Evolutionary conservation across 1,140 invertebrate genomes (phyloP), one percentile per base, ranked within the genome.

Genomic region (Nymphalis io): DNA sequence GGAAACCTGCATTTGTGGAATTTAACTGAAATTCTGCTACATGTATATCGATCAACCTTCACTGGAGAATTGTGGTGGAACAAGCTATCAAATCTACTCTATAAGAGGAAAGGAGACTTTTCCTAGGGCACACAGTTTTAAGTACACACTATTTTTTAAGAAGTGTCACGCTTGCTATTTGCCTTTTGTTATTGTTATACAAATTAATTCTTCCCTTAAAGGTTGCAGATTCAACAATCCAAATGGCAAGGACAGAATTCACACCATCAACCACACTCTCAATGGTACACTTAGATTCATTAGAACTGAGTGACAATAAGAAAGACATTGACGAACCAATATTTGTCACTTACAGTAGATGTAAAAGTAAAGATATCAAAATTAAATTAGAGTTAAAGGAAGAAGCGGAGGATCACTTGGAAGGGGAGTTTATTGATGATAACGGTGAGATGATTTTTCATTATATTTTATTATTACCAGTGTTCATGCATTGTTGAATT

Each of bases 351-450:
- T 64, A 62, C 21, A 42, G 27, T 44, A 44, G 33, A 12, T 40
- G 33, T n/a, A 55, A 20, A 6, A 27, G 13, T 12, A 44, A 39
- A 42, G 53, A 64, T 64, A n/a, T 58, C 11, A 27, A 58, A 5
- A 65, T 83, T 0, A 83, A 82, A 40, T 16, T 70, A 11, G 81
- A 83, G 40, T 71, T 79, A 46, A 83, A 83, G 40, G 75, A 84
- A 40, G 82, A 84, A 60, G 23, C 48, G 55, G 64, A 53, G 10
- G 76, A 78, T 12, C 42, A 70, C 40, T 70, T 73, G 3, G 79
- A 79, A 4, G 78, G 59, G 12, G 76, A 82, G n/a, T 72, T 79
- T 40, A 33, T 73, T 57, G 67, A 78, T 63, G 67, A 76, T 70
- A 70, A 75, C 75, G 75, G 75, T 81, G 63, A 72, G 58, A 23